Base-by-base conservation (phyloP, 2,113 vertebrate species). In the Glaucomys volans region DNA sequence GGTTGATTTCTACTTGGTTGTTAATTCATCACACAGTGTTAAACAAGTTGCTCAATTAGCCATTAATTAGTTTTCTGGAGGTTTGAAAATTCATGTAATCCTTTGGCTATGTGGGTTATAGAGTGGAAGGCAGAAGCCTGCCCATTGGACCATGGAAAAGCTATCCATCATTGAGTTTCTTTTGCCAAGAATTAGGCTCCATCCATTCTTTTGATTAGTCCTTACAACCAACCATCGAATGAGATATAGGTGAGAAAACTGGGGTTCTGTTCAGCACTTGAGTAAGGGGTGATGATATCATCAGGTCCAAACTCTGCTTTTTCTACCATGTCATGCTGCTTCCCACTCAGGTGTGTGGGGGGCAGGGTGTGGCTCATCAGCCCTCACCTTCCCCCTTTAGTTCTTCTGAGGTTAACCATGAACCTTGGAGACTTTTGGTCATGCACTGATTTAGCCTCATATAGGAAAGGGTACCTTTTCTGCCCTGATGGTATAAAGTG, bases 11-110 rank as follows among this genome's bases (percentile, higher is more conserved):
- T 95, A 62, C 47, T 87, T n/a, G 2, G 13, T 83, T 71, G 0
- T 72, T 93, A 84, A 90, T 94, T 92, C 91, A 84, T 86, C 59
- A 62, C n/a, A 83, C 66, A 47, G 30, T 57, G 77, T 8, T 26
- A 76, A 87, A 89, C 50, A 94, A 77, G 20, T 50, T 91, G 72
- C 74, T 96, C 76, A 82, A 91, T 94, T 88, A 96, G 75, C 57
- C 30, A 89, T 81, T 87, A 79, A 80, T 91, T 69, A 84, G 72
- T 72, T 88, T 74, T 32, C 64, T 83, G 47, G 26, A 87, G 88
- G 20, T 8, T 37, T n/a, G 24, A 93, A 28, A 80, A 52, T 75
- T 75, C 57, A 42, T 79, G 75, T 47, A 94, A 91, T 6, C 20
- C 28, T 88, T 77, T 62, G 17, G n/a, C 67, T 28, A 97, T 62